These are phyloP conservation scores for Allygus modestus DNA, from an alignment of 2,888 invertebrate genomes.

Conservation along the genomic window DNA sequence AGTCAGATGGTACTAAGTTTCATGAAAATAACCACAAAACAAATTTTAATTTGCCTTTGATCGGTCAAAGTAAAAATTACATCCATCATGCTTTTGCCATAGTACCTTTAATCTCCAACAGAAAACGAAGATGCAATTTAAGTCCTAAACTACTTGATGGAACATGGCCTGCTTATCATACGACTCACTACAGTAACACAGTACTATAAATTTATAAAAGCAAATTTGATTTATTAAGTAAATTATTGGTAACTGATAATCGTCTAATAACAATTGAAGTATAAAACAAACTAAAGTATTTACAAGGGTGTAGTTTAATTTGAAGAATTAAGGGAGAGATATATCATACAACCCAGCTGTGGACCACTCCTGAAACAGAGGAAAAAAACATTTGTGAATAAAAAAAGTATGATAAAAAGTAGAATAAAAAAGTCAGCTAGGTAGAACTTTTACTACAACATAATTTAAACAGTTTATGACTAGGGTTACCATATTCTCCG, in stretches of 20 bases:
- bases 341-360: slow-evolving; percentile 82
- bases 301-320: slow-evolving; percentile 39
- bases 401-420: too few species aligned
- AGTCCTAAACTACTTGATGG: not conserved
- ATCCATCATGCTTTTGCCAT: too few species aligned
- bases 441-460: too few species aligned
- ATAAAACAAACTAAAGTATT: slow-evolving; percentile 51
- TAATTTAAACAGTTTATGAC: too few species aligned
- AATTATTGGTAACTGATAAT: slow-evolving; percentile 26
- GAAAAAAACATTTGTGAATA: not conserved
- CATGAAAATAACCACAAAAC: too few species aligned
- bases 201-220: slow-evolving; percentile 31
- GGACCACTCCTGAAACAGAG: slow-evolving; percentile 85
- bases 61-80: too few species aligned
- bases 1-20: too few species aligned
- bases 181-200: not conserved
- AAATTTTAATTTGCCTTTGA: too few species aligned
- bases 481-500: too few species aligned
- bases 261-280: slow-evolving; percentile 46
- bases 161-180: not conserved
- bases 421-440: too few species aligned
- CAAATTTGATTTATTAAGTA: slow-evolving; percentile 40
- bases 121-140: too few species aligned
- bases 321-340: not conserved
- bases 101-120: too few species aligned